Evolutionary conservation across 2,888 invertebrate species (phyloP).

Genomic region (Eueremaeus valkanovi): DNA sequence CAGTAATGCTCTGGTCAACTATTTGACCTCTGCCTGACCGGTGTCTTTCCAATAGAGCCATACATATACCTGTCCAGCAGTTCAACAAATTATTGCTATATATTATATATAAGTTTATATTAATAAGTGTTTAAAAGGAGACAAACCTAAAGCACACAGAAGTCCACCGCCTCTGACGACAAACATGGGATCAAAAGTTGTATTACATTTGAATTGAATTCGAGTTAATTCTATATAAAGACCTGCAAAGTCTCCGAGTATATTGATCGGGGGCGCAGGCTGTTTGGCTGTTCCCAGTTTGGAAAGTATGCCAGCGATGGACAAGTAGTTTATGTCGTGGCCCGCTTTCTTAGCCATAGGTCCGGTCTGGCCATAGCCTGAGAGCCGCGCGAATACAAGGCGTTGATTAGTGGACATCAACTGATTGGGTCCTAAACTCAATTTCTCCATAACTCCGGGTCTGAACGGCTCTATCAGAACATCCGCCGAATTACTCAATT

Average conservation of each 20-base stretch:
- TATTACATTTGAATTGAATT: too few species aligned
- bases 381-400: slow-evolving; percentile 84
- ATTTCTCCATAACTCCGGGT: slow-evolving; percentile 88
- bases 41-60: slow-evolving; percentile 76
- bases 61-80: slow-evolving; percentile 74
- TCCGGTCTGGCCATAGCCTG: slow-evolving; percentile 88
- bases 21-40: slow-evolving; percentile 77
- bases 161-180: slow-evolving; percentile 91
- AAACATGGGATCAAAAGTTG: too few species aligned
- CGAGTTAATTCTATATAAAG: too few species aligned
- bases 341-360: slow-evolving; percentile 72
- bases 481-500: slow-evolving; percentile 69
- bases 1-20: slow-evolving; percentile 80
- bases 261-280: slow-evolving; percentile 72
- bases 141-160: slow-evolving; percentile 79
- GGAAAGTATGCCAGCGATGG: slow-evolving; percentile 77
- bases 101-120: too few species aligned
- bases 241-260: slow-evolving; percentile 92
- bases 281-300: slow-evolving; percentile 65
- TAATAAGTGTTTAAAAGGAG: too few species aligned
- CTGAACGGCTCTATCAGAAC: slow-evolving; percentile 90
- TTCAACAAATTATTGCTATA: too few species aligned
- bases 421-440: slow-evolving; percentile 74
- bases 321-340: slow-evolving; percentile 93
- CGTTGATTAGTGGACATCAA: slow-evolving; percentile 67